phyloP scores from a whole-genome alignment of 37 sponge, comb jelly and placozoan species.

The Aplysina aerophoba region DNA sequence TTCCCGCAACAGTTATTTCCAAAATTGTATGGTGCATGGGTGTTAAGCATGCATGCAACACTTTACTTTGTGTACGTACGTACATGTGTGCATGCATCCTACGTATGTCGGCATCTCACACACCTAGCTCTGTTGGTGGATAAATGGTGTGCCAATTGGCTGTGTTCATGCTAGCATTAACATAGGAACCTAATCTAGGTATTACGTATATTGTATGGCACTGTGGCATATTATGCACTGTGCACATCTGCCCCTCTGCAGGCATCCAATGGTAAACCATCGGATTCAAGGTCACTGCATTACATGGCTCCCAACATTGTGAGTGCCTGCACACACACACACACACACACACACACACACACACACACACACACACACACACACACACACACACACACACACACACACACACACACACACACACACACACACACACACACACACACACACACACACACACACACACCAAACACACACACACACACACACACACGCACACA shows the following conservation, averaged over 20 bases:
- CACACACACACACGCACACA: constrained; percentile 24
- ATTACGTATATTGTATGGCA: too few relatives aligned
- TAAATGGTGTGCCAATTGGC: constrained; percentile 46
- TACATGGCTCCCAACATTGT: constrained; percentile 69
- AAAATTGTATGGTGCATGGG: too few relatives aligned
- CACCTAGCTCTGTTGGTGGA: constrained; percentile 81
- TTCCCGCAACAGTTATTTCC: neutral
- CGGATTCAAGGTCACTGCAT: constrained; percentile 63
- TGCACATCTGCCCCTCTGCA: constrained; percentile 9
- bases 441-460: neutral
- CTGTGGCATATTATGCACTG: neutral
- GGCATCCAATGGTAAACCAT: constrained; percentile 87
- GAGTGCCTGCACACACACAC: constrained; percentile 1
- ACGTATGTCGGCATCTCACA: constrained; percentile 64
- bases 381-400: constrained; percentile 18
- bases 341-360: constrained; percentile 9
- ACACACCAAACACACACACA: neutral
- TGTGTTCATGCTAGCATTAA: too few relatives aligned
- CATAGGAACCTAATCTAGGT: too few relatives aligned
- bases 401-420: neutral
- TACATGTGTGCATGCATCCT: neutral
- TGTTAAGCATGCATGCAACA: too few relatives aligned
- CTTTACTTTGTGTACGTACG: too few relatives aligned
- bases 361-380: constrained; percentile 21
- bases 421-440: constrained; percentile 14